A percentile compares a stretch with the other conserved stretches of the same genome.
phyloP scores from a whole-genome alignment of 2,113 vertebrate species.

The Castor canadensis region DNA sequence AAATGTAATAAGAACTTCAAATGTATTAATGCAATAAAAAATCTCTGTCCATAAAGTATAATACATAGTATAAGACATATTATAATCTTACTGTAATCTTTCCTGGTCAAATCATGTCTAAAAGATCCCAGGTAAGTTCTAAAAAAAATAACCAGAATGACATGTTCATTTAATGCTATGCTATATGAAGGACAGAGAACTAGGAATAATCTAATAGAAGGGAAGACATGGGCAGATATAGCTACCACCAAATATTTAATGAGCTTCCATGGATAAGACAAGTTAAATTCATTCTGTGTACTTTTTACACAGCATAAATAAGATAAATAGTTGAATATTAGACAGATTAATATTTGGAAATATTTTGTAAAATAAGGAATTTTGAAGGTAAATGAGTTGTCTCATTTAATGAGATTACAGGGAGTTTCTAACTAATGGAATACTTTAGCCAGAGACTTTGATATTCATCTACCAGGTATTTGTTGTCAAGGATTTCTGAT shows the following conservation, averaged over 20 bases:
- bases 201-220: not conserved
- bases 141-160: not conserved
- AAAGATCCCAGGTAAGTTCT: not conserved
- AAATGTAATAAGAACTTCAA: not conserved
- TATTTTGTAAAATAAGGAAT: not conserved
- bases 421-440: not conserved
- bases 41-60: not conserved
- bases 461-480: not conserved
- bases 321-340: slow-evolving; percentile 22
- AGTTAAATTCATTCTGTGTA: not conserved
- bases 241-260: not conserved
- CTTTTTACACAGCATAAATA: not conserved
- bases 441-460: not conserved
- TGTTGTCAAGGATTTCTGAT: not conserved
- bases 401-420: not conserved
- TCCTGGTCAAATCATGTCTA: not conserved
- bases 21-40: not conserved
- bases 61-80: not conserved
- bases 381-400: not conserved
- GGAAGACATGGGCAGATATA: not conserved
- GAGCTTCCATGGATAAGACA: not conserved
- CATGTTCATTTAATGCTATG: not conserved
- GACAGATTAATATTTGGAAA: slow-evolving; percentile 38
- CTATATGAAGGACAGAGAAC: not conserved
- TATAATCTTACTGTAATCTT: not conserved